phyloP scores from a whole-genome alignment of 1,140 invertebrate species.

The Euura lappo region DNA sequence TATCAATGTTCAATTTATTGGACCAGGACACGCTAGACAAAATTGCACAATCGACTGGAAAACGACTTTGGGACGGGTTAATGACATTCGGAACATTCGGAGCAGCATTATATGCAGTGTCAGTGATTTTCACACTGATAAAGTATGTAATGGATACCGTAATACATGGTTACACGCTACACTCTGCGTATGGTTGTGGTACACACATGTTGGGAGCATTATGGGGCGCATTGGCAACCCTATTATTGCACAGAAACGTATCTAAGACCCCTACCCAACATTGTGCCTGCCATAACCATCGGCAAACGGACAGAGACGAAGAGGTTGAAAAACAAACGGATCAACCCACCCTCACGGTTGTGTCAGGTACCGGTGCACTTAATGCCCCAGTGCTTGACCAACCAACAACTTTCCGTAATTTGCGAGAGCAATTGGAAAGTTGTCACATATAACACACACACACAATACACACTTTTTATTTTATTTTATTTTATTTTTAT shows the following conservation, averaged over 20 bases:
- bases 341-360: too few relatives aligned
- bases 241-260: conserved; percentile 6
- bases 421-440: too few relatives aligned
- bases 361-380: too few relatives aligned
- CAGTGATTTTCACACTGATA: neutral
- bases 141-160: neutral
- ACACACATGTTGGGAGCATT: neutral
- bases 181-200: neutral
- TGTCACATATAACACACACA: too few relatives aligned
- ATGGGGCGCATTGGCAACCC: neutral
- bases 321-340: too few relatives aligned
- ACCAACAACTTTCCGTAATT: too few relatives aligned
- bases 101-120: neutral
- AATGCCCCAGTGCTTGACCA: too few relatives aligned
- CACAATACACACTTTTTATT: too few relatives aligned
- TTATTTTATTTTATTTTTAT: too few relatives aligned
- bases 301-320: too few relatives aligned
- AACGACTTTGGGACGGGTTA: neutral
- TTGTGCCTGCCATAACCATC: too few relatives aligned
- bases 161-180: conserved; percentile 6
- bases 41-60: neutral
- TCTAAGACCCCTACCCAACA: too few relatives aligned
- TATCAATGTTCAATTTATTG: conserved; percentile 1
- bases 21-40: neutral
- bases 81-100: neutral